Percentiles rank a stretch among this genome's conserved stretches.
Evolutionary conservation across 2,888 invertebrate species (phyloP).

Genomic region (Diplazon laetatorius): DNA sequence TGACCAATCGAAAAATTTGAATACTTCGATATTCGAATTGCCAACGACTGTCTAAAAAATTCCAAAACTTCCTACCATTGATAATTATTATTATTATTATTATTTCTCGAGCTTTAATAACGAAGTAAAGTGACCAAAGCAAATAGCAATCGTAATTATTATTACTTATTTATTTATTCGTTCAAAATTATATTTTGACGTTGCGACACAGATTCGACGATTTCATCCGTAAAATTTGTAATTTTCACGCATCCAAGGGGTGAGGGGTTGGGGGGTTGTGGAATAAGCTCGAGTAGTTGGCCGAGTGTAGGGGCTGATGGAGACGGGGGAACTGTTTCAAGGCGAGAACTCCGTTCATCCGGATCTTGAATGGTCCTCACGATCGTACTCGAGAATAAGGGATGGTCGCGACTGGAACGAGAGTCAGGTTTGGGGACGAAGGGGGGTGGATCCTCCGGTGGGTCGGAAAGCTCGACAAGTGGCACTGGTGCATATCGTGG

Average conservation of each 20-base stretch:
- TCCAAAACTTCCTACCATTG: too few relatives aligned
- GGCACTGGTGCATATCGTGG: constrained; percentile 45
- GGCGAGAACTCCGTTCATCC: constrained; percentile 4
- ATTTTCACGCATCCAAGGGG: too few relatives aligned
- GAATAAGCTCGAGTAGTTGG: constrained; percentile 4
- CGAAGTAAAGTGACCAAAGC: too few relatives aligned
- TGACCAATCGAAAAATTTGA: constrained; percentile 64
- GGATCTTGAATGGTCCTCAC: neutral
- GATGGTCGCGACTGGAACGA: neutral
- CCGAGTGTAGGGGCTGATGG: neutral
- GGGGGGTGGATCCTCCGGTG: neutral
- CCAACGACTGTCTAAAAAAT: too few relatives aligned
- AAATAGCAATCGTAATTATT: too few relatives aligned
- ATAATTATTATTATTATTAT: too few relatives aligned
- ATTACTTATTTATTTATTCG: too few relatives aligned
- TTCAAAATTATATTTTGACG: too few relatives aligned
- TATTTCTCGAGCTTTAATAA: too few relatives aligned
- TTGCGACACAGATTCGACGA: too few relatives aligned
- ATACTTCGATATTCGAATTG: constrained; percentile 3
- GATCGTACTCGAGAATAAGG: constrained; percentile 2
- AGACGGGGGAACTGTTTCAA: neutral
- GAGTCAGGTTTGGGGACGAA: neutral
- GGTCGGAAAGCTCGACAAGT: constrained; percentile 48
- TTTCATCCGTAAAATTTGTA: too few relatives aligned
- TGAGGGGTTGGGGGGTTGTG: too few relatives aligned